Percentiles rank a stretch among this genome's conserved stretches.
Evolutionary conservation across 2,888 invertebrate genomes (phyloP).

Genomic region (Leptopterna dolabrata): DNA sequence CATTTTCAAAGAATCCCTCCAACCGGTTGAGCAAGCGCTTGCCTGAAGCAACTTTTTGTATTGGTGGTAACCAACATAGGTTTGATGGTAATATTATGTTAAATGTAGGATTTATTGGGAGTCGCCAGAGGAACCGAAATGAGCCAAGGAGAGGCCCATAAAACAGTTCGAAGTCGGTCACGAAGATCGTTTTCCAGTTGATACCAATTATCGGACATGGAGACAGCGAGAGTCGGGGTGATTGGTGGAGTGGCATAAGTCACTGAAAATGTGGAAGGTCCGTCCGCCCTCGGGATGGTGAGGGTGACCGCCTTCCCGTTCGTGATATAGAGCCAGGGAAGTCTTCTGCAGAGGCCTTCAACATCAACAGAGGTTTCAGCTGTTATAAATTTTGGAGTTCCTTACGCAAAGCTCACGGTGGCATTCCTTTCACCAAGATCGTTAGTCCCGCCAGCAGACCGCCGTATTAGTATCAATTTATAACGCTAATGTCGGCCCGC

Average conservation of each 20-base stretch:
- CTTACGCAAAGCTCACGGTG: background rate
- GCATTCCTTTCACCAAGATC: constrained; percentile 27
- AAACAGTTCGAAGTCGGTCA: constrained; percentile 29
- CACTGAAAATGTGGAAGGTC: background rate
- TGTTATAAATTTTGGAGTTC: background rate
- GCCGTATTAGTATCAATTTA: constrained; percentile 35
- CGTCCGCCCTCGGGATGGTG: background rate
- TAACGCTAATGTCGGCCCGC: constrained; percentile 9
- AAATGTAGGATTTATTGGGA: constrained; percentile 43
- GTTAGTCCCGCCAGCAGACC: background rate
- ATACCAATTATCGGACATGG: constrained; percentile 36
- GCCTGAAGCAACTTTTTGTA: constrained; percentile 35
- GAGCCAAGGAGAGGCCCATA: constrained; percentile 10
- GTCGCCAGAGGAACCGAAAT: background rate
- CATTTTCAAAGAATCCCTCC: constrained; percentile 12
- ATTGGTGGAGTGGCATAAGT: constrained; percentile 36
- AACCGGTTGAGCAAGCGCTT: constrained; percentile 18
- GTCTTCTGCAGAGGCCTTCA: background rate
- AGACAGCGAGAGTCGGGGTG: background rate
- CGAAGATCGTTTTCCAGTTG: constrained; percentile 14
- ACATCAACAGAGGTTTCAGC: constrained; percentile 6
- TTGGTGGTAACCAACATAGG: constrained; percentile 10
- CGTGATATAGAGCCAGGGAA: background rate
- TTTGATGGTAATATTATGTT: constrained; percentile 47
- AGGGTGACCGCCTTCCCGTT: background rate